Evolutionary conservation across 2,888 invertebrate species (phyloP).

Genomic region (Drosophila barbarae): DNA sequence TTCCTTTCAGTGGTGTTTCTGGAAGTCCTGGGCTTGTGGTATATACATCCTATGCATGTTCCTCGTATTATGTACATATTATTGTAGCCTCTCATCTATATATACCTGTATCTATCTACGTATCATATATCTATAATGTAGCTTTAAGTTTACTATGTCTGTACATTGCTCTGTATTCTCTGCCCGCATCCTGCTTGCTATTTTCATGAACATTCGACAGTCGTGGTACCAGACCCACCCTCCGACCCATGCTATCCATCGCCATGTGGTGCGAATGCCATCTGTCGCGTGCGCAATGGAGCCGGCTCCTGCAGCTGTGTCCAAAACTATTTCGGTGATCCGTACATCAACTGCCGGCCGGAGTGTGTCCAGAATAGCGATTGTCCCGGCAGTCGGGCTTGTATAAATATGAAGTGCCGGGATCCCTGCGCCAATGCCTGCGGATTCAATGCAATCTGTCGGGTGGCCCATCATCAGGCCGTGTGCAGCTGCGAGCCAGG

Average conservation of each 20-base stretch:
- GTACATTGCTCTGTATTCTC: slow-evolving; percentile 33
- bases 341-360: slow-evolving; percentile 91
- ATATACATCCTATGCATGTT: slow-evolving; percentile 59
- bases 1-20: slow-evolving; percentile 66
- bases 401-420: slow-evolving; percentile 90
- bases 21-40: slow-evolving; percentile 54
- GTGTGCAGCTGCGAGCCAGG: slow-evolving; percentile 87
- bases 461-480: slow-evolving; percentile 90
- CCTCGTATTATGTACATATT: slow-evolving; percentile 59
- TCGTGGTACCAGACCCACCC: slow-evolving; percentile 81
- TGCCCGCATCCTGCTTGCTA: slow-evolving; percentile 52
- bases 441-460: slow-evolving; percentile 90
- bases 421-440: slow-evolving; percentile 92
- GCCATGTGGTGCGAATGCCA: slow-evolving; percentile 92
- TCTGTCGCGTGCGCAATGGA: slow-evolving; percentile 89
- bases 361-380: slow-evolving; percentile 94
- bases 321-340: slow-evolving; percentile 91
- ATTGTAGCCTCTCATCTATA: slow-evolving; percentile 30
- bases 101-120: slow-evolving; percentile 20
- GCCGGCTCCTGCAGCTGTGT: slow-evolving; percentile 91
- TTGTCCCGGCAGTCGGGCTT: slow-evolving; percentile 87
- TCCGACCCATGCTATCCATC: slow-evolving; percentile 88
- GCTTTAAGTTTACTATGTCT: slow-evolving; percentile 44
- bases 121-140: slow-evolving; percentile 31
- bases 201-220: slow-evolving; percentile 54